Evolutionary conservation across 2,113 vertebrate genomes (phyloP).

Genomic region (Pollachius pollachius): DNA sequence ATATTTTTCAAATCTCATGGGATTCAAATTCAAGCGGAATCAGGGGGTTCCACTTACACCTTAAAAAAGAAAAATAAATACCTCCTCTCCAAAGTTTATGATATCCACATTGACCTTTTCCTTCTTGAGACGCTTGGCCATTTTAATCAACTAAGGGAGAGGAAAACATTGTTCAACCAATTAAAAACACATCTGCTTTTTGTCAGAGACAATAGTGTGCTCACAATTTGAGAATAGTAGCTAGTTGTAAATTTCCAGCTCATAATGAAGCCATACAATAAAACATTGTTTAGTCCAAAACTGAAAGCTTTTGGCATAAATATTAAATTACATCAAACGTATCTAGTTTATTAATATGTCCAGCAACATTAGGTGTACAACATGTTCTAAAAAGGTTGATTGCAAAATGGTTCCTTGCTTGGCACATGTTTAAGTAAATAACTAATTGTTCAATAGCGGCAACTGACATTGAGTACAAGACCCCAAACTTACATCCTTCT

Average conservation of each 20-base stretch:
- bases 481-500: constrained; percentile 86
- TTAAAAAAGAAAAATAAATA: constrained; percentile 58
- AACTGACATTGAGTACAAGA: too few species aligned
- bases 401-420: too few species aligned
- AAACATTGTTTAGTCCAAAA: background rate
- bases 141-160: constrained; percentile 82
- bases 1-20: background rate
- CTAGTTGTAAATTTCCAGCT: background rate
- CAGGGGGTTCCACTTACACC: too few species aligned
- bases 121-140: constrained; percentile 96
- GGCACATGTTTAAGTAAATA: background rate
- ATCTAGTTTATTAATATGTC: too few species aligned
- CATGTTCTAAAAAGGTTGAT: too few species aligned
- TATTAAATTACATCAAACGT: background rate
- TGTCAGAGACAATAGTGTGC: background rate
- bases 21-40: too few species aligned
- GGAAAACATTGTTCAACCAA: background rate
- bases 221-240: background rate
- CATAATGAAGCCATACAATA: background rate
- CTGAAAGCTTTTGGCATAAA: background rate
- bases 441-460: background rate
- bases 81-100: constrained; percentile 97
- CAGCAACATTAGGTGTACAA: too few species aligned
- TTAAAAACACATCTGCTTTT: background rate
- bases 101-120: constrained; percentile 96